Percentiles rank a stretch among this genome's conserved stretches.
Evolutionary conservation across 1,140 invertebrate species (phyloP).

Genomic region (Drosophila insularis): DNA sequence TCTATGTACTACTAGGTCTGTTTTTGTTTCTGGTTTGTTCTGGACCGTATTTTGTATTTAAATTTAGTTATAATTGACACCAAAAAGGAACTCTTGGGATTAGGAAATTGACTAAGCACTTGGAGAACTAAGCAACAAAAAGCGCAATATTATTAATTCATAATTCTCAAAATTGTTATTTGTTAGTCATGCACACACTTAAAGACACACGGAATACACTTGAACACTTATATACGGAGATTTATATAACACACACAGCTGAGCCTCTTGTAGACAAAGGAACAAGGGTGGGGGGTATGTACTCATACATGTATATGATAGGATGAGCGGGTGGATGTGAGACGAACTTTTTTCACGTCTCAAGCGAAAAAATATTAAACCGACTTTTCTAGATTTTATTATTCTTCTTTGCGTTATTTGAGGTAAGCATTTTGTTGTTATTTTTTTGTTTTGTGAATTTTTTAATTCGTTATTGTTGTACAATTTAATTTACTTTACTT

Average conservation of each 20-base stretch:
- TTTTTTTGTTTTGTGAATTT: constrained; percentile 16
- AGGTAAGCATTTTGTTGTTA: constrained; percentile 39
- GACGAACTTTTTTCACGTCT: constrained; percentile 25
- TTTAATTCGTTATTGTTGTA: constrained; percentile 41
- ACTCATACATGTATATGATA: neutral
- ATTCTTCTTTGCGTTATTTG: neutral
- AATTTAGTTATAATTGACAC: neutral
- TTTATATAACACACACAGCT: constrained; percentile 73
- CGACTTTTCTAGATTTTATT: constrained; percentile 6
- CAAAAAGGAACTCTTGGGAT: constrained; percentile 2
- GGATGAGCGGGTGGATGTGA: neutral
- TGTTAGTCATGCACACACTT: constrained; percentile 46
- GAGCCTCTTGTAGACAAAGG: constrained; percentile 25
- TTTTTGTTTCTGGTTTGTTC: neutral
- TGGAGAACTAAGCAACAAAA: neutral
- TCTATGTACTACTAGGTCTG: neutral
- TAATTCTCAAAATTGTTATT: constrained; percentile 19
- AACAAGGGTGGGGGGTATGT: neutral
- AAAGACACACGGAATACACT: constrained; percentile 25
- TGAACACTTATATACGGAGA: constrained; percentile 46
- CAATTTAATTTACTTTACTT: neutral
- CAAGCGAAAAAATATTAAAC: constrained; percentile 26
- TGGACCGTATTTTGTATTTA: neutral
- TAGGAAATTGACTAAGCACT: neutral
- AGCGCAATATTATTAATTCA: constrained; percentile 3